A percentile compares a stretch with the other conserved stretches of the same genome.
Conservation (phyloP, 1,140 invertebrate species). For the Lordiphosa stackelbergi region DNA sequence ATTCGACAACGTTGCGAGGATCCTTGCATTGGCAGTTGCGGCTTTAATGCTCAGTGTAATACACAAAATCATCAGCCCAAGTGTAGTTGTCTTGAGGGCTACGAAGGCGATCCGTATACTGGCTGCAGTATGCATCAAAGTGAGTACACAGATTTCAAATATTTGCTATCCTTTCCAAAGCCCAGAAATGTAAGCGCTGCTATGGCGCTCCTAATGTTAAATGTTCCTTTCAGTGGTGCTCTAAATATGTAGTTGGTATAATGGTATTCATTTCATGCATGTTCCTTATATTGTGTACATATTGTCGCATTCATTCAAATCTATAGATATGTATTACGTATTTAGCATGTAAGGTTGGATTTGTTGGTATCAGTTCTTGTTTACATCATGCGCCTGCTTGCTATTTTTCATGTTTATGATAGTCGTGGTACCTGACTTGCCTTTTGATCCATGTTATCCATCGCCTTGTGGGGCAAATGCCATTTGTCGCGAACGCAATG, state of each 20-base stretch:
- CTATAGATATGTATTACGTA: constrained; percentile 19
- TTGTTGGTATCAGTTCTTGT: constrained; percentile 25
- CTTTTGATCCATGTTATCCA: constrained; percentile 85
- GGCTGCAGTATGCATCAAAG: constrained; percentile 84
- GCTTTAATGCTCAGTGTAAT: constrained; percentile 87
- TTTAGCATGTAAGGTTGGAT: constrained; percentile 31
- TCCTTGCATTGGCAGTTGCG: constrained; percentile 90
- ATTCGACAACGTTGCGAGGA: constrained; percentile 86
- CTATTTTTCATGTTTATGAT: constrained; percentile 48
- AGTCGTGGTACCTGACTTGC: constrained; percentile 72
- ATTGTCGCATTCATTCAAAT: constrained; percentile 26
- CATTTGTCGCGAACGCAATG: constrained; percentile 86
- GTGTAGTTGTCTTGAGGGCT: constrained; percentile 86
- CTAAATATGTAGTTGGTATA: constrained; percentile 43
- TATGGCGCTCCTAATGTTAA: constrained; percentile 48
- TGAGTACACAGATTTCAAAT: constrained; percentile 77
- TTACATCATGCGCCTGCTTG: constrained; percentile 49
- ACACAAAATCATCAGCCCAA: constrained; percentile 87
- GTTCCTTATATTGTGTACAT: constrained; percentile 60
- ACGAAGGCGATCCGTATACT: constrained; percentile 89
- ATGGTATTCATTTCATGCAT: constrained; percentile 62
- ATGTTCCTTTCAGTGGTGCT: constrained; percentile 72
- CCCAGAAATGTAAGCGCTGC: constrained; percentile 16
- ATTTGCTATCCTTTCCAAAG: constrained; percentile 26
- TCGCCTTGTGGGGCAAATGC: constrained; percentile 90